Evolutionary conservation across 2,888 invertebrate genomes (phyloP), one percentile per base, ranked within the genome.

Genomic region (Toxonevra muliebris): DNA sequence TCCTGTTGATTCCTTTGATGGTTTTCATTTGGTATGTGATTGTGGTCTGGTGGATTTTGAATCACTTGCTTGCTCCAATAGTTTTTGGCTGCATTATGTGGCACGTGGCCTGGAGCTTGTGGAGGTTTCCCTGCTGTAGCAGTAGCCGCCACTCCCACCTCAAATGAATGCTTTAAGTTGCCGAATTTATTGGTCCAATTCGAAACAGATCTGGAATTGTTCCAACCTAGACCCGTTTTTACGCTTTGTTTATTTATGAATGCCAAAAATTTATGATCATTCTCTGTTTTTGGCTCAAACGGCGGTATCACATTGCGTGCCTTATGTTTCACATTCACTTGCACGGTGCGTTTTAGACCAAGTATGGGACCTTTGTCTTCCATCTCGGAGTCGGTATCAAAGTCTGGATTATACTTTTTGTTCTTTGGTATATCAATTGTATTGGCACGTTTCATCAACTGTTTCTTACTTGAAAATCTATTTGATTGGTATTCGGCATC

Each of bases 361-460:
- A 86, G 84, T 65, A 82, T 84, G 0, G 77, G 71, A 5, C 82
- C 84, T 17, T 76, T 77, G 9, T 81, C 80, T 62, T 85, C 84
- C 55, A 76, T 70, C 17, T 85, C 85, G 2, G 85, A 83, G 64
- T 87, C 81, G 58, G 87, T 86, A 79, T 89, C 88, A 20, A 87
- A 87, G n/a, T 86, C 88, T 30, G 84, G 88, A 73, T 78, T 76
- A 30, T 79, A 83, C 63, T 78, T 80, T 61, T 82, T 81, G 0
- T 90, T 89, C 77, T 93, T 93, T 0, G 94, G 94, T 80, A 95
- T 94, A 79, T 95, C 94, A 71, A 95, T 93, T 1, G 95, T 95
- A 76, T 95, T 95, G 4, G 95, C 94, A 15, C 95, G 89, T 84
- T 94, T 95, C 90, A 95, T 93, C 76, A 91, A 90, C 30, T 90